Conservation (phyloP, 2,113 vertebrate species). For the Pimephales promelas region DNA sequence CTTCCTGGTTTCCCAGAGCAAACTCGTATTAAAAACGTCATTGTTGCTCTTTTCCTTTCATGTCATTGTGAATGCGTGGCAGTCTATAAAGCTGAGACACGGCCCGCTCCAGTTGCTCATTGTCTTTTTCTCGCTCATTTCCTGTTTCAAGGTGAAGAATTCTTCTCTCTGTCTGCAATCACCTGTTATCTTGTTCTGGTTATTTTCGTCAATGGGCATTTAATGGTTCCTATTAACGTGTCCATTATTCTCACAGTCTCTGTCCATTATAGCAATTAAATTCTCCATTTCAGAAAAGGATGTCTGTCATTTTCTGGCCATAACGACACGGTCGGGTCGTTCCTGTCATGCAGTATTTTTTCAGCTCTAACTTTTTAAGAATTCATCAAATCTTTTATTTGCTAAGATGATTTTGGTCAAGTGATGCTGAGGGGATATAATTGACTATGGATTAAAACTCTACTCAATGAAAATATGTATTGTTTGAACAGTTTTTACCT, state of each 20-base stretch:
- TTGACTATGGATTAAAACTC: background rate
- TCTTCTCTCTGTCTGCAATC: background rate
- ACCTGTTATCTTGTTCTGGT: conserved; percentile 21
- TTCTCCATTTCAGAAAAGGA: conserved; percentile 45
- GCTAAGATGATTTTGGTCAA: background rate
- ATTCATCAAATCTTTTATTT: background rate
- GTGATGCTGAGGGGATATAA: background rate
- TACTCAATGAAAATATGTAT: background rate
- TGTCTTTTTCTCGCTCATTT: conserved; percentile 42
- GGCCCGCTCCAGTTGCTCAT: background rate
- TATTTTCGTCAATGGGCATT: conserved; percentile 22
- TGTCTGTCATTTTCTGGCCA: background rate
- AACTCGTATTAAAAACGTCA: background rate
- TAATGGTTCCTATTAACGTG: background rate
- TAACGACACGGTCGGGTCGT: background rate
- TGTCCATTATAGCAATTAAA: conserved; percentile 35
- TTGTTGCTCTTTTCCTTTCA: conserved; percentile 15
- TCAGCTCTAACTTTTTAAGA: background rate
- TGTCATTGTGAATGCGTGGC: background rate
- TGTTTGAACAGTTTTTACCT: no score
- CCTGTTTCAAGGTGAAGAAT: conserved; percentile 41
- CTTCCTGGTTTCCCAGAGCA: background rate
- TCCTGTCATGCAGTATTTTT: background rate
- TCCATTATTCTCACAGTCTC: conserved; percentile 5
- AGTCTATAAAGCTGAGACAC: background rate